These are phyloP conservation scores for Harpegnathos saltator DNA, from an alignment of 1,140 invertebrate genomes.

Conservation along the genomic window DNA sequence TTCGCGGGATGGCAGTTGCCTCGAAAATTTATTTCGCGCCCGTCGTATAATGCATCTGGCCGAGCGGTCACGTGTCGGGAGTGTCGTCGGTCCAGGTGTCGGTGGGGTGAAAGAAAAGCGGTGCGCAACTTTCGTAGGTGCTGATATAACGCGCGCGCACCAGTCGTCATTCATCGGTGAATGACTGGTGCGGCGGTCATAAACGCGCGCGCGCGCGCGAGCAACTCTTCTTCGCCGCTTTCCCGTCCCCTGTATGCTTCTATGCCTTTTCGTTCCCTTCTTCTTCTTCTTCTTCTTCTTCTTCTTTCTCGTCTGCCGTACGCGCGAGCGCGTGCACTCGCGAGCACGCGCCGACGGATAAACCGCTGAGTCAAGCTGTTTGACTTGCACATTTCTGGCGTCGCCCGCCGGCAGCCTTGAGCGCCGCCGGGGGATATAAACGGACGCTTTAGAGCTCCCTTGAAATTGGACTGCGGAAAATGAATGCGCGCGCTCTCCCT, in stretches of 20 bases:
- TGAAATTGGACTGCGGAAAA: constrained; percentile 79
- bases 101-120: constrained; percentile 14
- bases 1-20: constrained; percentile 44
- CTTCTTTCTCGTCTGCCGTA: neutral
- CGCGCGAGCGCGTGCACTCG: constrained; percentile 20
- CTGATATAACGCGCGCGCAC: neutral
- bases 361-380: constrained; percentile 83
- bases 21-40: constrained; percentile 74
- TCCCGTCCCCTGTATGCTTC: too few relatives aligned
- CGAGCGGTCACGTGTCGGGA: too few relatives aligned
- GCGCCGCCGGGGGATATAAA: constrained; percentile 76
- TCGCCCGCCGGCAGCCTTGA: constrained; percentile 68
- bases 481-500: constrained; percentile 60
- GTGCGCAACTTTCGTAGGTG: neutral
- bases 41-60: constrained; percentile 6
- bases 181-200: constrained; percentile 59
- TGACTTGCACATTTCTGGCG: constrained; percentile 84
- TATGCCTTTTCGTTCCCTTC: too few relatives aligned
- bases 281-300: too few relatives aligned
- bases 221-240: neutral
- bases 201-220: constrained; percentile 40
- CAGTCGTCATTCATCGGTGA: constrained; percentile 47
- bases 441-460: constrained; percentile 77
- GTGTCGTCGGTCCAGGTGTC: neutral
- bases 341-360: constrained; percentile 71